Percentiles rank a stretch among this genome's conserved stretches.
phyloP scores from a whole-genome alignment of 2,797 vertebrate species.

The Nannoperca obscura region DNA sequence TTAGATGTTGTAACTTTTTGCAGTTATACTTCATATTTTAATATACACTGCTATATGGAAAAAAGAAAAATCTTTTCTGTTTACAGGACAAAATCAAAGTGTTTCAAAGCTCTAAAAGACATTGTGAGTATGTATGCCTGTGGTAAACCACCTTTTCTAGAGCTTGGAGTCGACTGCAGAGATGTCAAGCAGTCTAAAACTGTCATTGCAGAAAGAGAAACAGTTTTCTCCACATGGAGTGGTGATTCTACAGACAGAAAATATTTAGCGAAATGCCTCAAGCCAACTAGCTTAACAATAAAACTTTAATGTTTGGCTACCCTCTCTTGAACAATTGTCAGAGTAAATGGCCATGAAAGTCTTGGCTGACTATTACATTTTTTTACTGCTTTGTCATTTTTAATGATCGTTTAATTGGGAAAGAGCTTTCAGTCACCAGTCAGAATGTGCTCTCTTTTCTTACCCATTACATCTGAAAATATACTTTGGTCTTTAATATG shows the following conservation, averaged over 20 bases:
- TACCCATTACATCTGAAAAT: background rate
- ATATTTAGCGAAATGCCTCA: background rate
- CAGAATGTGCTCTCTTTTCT: background rate
- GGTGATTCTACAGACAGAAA: background rate
- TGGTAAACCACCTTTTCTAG: too few species aligned
- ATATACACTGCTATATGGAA: background rate
- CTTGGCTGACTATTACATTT: background rate
- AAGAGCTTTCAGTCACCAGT: background rate
- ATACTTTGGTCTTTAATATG: conserved; percentile 1
- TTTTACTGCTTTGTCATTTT: background rate
- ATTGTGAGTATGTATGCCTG: too few species aligned
- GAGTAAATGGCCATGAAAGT: conserved; percentile 14
- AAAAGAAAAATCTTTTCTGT: too few species aligned
- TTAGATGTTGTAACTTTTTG: background rate
- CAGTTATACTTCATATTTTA: background rate
- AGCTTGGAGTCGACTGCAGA: too few species aligned
- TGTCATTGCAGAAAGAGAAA: background rate
- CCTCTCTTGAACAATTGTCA: conserved; percentile 9
- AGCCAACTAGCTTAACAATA: background rate
- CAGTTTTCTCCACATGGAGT: background rate
- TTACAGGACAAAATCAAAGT: too few species aligned
- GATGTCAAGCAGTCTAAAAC: background rate
- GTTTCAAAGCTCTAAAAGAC: too few species aligned
- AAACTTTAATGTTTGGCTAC: conserved; percentile 15
- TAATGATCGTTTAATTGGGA: background rate